Percentiles rank a stretch among this genome's conserved stretches.
These are phyloP conservation scores for Melikaiella ostensackeni DNA, from an alignment of 2,888 invertebrate genomes.

Conservation along the genomic window DNA sequence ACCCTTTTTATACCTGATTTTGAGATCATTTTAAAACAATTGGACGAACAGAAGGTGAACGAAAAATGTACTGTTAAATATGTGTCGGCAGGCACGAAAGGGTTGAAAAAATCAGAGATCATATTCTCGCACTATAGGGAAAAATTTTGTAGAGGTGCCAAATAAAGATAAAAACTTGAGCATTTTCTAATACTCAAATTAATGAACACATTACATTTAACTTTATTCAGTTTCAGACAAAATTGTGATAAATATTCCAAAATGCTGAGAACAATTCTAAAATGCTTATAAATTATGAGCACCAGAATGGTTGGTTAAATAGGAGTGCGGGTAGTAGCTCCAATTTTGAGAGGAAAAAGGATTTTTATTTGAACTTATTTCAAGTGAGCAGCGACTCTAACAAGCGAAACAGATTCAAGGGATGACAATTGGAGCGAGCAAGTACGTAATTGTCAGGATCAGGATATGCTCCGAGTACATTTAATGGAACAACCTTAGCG, in stretches of 20 bases:
- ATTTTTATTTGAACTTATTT: conserved; percentile 15
- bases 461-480: conserved; percentile 36
- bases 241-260: background rate
- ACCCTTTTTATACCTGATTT: too few species aligned
- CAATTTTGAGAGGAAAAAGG: conserved; percentile 1
- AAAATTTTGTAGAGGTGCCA: too few species aligned
- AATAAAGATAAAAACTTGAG: background rate
- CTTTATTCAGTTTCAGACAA: background rate
- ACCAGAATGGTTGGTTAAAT: conserved; percentile 33
- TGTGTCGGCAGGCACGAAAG: too few species aligned
- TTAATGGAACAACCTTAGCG: conserved; percentile 37
- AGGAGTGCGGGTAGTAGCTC: conserved; percentile 14
- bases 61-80: too few species aligned
- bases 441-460: conserved; percentile 39
- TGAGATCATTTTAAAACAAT: too few species aligned
- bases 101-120: too few species aligned
- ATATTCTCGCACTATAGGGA: too few species aligned
- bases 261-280: background rate
- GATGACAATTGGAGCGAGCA: conserved; percentile 39
- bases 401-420: conserved; percentile 36
- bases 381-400: conserved; percentile 29
- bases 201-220: background rate
- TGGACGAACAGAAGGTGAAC: too few species aligned
- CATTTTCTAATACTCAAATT: background rate
- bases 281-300: conserved; percentile 15